Evolutionary conservation across 2,113 vertebrate genomes (phyloP).

Genomic region (Albula goreensis): DNA sequence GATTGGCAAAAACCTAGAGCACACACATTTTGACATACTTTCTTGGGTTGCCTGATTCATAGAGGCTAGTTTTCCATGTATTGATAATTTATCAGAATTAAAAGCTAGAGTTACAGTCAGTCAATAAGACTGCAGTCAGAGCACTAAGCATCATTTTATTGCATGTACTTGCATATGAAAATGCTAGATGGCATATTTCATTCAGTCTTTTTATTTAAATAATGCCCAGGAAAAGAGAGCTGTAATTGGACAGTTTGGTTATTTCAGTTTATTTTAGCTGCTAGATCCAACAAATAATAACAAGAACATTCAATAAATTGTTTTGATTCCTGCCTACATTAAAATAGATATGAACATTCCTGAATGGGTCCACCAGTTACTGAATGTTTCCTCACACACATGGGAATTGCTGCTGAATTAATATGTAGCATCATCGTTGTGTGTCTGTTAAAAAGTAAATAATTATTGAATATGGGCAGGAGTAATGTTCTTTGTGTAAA

Average conservation of each 20-base stretch:
- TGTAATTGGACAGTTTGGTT: slow-evolving; percentile 36
- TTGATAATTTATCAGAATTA: slow-evolving; percentile 47
- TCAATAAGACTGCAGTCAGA: slow-evolving; percentile 32
- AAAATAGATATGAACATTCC: too few relatives aligned
- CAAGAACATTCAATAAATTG: too few relatives aligned
- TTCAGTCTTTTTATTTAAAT: slow-evolving; percentile 48
- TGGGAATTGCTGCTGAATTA: too few relatives aligned
- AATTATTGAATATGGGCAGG: too few relatives aligned
- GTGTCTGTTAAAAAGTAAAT: too few relatives aligned
- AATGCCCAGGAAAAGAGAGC: slow-evolving; percentile 48
- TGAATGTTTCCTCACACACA: too few relatives aligned
- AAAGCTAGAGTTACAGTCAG: slow-evolving; percentile 33
- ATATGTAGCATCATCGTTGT: too few relatives aligned
- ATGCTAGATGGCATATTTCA: slow-evolving; percentile 53
- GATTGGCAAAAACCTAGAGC: too few relatives aligned
- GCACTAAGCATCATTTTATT: slow-evolving; percentile 52
- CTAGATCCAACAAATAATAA: slow-evolving; percentile 7
- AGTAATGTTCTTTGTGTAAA: neutral
- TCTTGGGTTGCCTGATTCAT: slow-evolving; percentile 26
- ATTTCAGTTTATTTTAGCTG: slow-evolving; percentile 43
- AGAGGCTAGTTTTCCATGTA: slow-evolving; percentile 28
- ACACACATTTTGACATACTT: neutral
- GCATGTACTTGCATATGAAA: slow-evolving; percentile 44
- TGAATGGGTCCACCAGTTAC: too few relatives aligned
- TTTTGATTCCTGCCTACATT: neutral